phyloP scores from a whole-genome alignment of 2,888 invertebrate species.

The Choristoneura rosaceana region DNA sequence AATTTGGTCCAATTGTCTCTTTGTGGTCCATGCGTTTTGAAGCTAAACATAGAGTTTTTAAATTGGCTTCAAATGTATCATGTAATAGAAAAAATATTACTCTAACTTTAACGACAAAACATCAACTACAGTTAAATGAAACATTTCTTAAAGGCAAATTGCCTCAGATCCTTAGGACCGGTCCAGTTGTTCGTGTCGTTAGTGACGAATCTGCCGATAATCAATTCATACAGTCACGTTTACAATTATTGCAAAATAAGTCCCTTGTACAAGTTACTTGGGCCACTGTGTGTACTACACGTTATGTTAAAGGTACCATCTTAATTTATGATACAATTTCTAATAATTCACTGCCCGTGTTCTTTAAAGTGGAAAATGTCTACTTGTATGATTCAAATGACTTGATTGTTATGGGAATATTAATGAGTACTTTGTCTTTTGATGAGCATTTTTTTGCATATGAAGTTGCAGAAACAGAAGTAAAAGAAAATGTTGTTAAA shows the following conservation, averaged over 20 bases:
- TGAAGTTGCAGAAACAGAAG: constrained; percentile 10
- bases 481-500: neutral
- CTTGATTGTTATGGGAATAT: constrained; percentile 3
- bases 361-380: constrained; percentile 7
- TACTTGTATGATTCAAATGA: constrained; percentile 6
- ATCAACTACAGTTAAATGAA: constrained; percentile 34
- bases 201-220: too few species aligned
- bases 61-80: constrained; percentile 39
- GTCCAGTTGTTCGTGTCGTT: neutral
- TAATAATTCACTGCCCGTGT: neutral
- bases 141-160: constrained; percentile 28
- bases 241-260: neutral
- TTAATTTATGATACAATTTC: constrained; percentile 6
- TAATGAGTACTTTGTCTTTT: neutral
- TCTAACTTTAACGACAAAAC: constrained; percentile 31
- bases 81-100: constrained; percentile 36
- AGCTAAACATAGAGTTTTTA: constrained; percentile 43
- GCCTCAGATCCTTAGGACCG: neutral
- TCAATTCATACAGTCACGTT: neutral
- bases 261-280: constrained; percentile 1
- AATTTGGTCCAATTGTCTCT: constrained; percentile 39
- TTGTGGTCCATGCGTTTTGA: constrained; percentile 44
- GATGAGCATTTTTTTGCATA: constrained; percentile 14
- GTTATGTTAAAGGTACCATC: constrained; percentile 12
- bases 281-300: constrained; percentile 8